Evolutionary conservation across 2,797 vertebrate genomes (phyloP), one percentile per base, ranked within the genome.

Genomic region (Gallinago stenura): DNA sequence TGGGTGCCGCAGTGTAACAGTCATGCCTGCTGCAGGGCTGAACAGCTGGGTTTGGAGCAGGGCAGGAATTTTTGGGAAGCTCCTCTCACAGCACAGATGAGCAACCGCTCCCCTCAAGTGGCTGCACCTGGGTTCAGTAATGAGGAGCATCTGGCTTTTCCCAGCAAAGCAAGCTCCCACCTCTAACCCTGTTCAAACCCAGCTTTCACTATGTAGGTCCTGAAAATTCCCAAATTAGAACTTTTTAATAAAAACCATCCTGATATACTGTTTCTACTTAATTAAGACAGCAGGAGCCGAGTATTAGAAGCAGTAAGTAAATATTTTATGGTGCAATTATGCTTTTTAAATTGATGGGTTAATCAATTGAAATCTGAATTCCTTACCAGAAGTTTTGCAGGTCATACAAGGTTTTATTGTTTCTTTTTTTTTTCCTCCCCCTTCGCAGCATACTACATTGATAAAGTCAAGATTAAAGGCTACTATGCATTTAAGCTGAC

Each of bases 401-500:
- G 48, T 84, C 50, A 58, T 30, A 3, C 9, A 71, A 61, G 4
- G 7, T 87, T 79, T 45, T n/a, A 53, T 33, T 46, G 45, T 46
- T 46, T 46, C 12, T 7, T 30, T 8, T 46, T 46, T 69, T 41
- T n/a, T 22, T 19, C 30, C 16, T 6, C 11, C 13, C 11, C 62
- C 28, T 96, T 82, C 68, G 17, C 96, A 99, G 99, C 99, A 88
- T 98, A 96, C 48, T 96, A 98, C 53, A 84, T 98, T 41, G 99
- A 99, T 91, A 97, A 98, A 76, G 97, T 99, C 91, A 99, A 99
- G 96, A 96, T 99, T 62, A 98, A 98, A 96, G 99, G 99, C 65
- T 99, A 99, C 93, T 99, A 99, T 2, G 91, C 99, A 15, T 99
- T 99, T 98, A 99, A 98, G 60, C 96, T 99, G 66, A 99, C 99